These are phyloP conservation scores for Pluvianellus socialis DNA, from an alignment of 2,113 vertebrate genomes.

Conservation along the genomic window DNA sequence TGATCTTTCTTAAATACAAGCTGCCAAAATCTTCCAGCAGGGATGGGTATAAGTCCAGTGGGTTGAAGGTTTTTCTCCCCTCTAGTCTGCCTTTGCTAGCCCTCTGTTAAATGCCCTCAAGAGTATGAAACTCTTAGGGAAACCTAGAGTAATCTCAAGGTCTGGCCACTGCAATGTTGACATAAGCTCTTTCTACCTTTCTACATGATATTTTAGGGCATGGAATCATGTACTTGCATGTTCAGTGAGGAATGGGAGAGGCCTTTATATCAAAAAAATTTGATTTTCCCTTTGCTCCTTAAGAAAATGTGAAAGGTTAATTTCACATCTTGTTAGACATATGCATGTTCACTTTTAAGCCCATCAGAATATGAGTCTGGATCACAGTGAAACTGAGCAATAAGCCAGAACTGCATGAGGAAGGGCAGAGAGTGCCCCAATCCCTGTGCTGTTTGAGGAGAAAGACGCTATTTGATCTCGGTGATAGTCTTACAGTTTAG, in stretches of 20 bases:
- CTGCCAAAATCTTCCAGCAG: not conserved
- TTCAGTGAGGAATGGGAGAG: not conserved
- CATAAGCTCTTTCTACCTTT: not conserved
- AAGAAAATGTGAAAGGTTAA: not conserved
- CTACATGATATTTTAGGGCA: not conserved
- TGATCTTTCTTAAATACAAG: not conserved
- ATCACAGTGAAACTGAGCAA: not conserved
- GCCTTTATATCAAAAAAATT: not conserved
- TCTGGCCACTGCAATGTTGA: not conserved
- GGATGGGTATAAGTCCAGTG: not conserved
- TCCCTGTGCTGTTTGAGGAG: not conserved
- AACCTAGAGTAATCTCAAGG: not conserved
- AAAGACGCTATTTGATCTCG: not conserved
- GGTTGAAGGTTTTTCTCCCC: not conserved
- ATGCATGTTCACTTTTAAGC: not conserved
- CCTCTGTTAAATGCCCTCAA: not conserved
- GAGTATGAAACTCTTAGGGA: not conserved
- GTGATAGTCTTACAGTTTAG: not conserved
- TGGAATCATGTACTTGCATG: accelerated
- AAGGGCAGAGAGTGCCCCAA: not conserved
- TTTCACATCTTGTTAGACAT: not conserved
- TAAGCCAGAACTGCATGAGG: not conserved
- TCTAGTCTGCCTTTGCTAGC: not conserved
- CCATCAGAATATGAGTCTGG: not conserved
- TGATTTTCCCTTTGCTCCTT: not conserved